Evolutionary conservation across 2,113 vertebrate species (phyloP), one percentile per base, ranked within the genome.

Genomic region (Notothenia coriiceps): DNA sequence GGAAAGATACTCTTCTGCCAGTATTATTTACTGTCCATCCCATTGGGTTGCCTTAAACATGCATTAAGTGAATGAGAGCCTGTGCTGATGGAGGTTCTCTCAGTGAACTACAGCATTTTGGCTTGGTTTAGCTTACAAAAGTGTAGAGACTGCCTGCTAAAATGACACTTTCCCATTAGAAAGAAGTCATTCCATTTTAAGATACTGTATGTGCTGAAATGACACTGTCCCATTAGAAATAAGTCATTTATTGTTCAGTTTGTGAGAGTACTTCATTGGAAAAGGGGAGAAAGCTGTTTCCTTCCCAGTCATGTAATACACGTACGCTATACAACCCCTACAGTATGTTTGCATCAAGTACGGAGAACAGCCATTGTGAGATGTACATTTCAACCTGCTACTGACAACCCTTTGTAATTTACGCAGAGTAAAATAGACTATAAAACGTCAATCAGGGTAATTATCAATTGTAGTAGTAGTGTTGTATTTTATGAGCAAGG

Each of bases 271-370:
- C 35, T 50, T 22, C 68, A 0, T 29, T 51, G 52, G 77, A 44
- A 69, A 64, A 64, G 35, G 8, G 52, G 2, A 54, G 20, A n/a
- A 14, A 64, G 64, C 52, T 13, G 12, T 18, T 61, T 60, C 61
- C 55, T n/a, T 75, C 70, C 15, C 44, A 29, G 46, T 62, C 22
- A 78, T 56, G 66, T 68, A 55, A 82, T 72, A 10, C n/a, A 35
- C 56, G 55, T 17, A 18, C n/a, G 17, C 20, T 60, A 6, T 46
- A 57, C 56, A 68, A 77, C 68, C 25, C 61, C 2, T 2, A 40
- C 35, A 40, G 35, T 40, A 6, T 17, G 22, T 44, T 60, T 1
- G 51, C 33, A 50, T 75, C 55, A 22, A 55, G 46, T 7, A 63
- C 6, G 43, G 61, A 63, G n/a, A 11, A 54, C 35, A 65, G 17